Percentiles rank a stretch among this genome's conserved stretches.
These are phyloP conservation scores for Podarcis lilfordi DNA, from an alignment of 2,797 vertebrate genomes.

Conservation along the genomic window DNA sequence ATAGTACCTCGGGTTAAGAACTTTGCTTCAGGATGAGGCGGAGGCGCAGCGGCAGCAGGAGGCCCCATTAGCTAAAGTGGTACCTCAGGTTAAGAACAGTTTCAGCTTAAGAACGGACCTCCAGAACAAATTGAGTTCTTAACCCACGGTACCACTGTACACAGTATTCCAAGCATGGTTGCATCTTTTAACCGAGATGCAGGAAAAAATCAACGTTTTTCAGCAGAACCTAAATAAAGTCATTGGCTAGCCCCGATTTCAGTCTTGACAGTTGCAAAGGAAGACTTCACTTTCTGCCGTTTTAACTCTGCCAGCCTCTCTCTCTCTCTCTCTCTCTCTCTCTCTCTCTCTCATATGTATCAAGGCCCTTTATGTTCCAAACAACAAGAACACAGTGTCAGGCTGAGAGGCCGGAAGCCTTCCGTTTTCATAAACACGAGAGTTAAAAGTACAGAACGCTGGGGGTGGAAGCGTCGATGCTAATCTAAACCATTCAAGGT, in stretches of 20 bases:
- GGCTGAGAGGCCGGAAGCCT: background rate
- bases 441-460: background rate
- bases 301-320: background rate
- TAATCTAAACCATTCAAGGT: constrained; percentile 31
- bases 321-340: too few relatives aligned
- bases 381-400: constrained; percentile 30
- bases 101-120: too few relatives aligned
- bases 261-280: background rate
- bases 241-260: background rate
- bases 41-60: too few relatives aligned
- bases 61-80: too few relatives aligned
- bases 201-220: constrained; percentile 2
- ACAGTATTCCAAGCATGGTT: too few relatives aligned
- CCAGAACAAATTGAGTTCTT: too few relatives aligned
- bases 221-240: background rate
- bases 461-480: background rate
- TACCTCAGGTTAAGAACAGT: too few relatives aligned
- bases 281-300: background rate
- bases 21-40: too few relatives aligned
- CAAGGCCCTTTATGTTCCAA: background rate
- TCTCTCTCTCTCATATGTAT: background rate
- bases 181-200: constrained; percentile 1
- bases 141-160: too few relatives aligned
- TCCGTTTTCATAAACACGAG: constrained; percentile 11
- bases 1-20: too few relatives aligned